A percentile compares a stretch with the other conserved stretches of the same genome.
These are phyloP conservation scores for Drosophila cardini DNA, from an alignment of 1,140 invertebrate species.

Conservation along the genomic window DNA sequence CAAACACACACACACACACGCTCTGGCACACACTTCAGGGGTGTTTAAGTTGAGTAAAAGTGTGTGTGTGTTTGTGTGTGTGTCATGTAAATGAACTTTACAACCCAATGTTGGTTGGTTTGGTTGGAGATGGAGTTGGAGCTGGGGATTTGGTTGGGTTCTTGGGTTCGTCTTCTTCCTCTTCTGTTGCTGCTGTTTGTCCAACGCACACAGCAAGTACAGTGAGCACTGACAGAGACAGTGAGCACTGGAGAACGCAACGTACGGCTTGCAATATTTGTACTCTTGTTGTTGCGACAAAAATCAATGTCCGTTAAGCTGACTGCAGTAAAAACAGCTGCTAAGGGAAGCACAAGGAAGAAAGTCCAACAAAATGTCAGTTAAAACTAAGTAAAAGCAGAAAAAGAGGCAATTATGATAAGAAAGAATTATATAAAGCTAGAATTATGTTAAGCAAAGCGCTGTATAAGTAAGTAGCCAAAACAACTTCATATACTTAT, in stretches of 20 bases:
- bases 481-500: not conserved
- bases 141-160: not conserved
- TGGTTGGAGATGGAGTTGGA: not conserved
- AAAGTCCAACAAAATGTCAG: not conserved
- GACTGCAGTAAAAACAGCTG: conserved; percentile 23
- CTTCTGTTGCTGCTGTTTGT: conserved; percentile 38
- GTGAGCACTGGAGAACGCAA: conserved; percentile 44
- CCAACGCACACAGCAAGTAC: conserved; percentile 51
- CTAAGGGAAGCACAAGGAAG: not conserved
- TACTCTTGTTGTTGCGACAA: conserved; percentile 36
- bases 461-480: too few species aligned
- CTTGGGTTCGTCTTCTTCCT: conserved; percentile 34
- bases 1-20: conserved; percentile 50
- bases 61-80: conserved; percentile 57
- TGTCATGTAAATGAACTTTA: conserved; percentile 84
- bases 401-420: not conserved
- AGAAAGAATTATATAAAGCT: not conserved
- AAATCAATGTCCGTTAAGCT: conserved; percentile 72
- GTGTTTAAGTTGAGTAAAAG: conserved; percentile 36
- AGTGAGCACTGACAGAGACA: conserved; percentile 40
- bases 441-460: too few species aligned
- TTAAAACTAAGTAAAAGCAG: too few species aligned
- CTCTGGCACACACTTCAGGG: conserved; percentile 10
- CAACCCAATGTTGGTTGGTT: conserved; percentile 65
- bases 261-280: conserved; percentile 51